Percentiles rank a stretch among this genome's conserved stretches.
phyloP scores from a whole-genome alignment of 2,113 vertebrate genomes.

The Nematolebias whitei region DNA sequence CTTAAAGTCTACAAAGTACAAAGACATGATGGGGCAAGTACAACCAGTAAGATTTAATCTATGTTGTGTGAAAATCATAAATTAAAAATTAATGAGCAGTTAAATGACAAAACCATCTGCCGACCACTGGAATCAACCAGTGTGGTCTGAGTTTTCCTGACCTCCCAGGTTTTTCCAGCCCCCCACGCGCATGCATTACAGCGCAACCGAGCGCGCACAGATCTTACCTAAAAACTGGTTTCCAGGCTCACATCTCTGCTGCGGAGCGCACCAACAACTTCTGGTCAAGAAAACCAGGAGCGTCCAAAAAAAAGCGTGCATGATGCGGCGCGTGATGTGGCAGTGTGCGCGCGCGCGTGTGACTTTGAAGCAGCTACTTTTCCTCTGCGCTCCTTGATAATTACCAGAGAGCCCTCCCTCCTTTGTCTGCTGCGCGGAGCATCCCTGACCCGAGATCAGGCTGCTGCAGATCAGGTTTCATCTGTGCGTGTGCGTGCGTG shows the following conservation, averaged over 20 bases:
- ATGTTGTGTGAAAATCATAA: too few relatives aligned
- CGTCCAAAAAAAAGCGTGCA: constrained; percentile 35
- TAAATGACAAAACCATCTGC: neutral
- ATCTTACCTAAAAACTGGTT: constrained; percentile 82
- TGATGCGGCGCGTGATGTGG: constrained; percentile 83
- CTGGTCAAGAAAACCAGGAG: constrained; percentile 45
- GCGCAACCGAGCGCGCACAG: neutral
- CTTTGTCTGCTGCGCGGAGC: constrained; percentile 66
- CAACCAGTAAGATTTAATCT: too few relatives aligned
- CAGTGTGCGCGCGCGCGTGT: constrained; percentile 49
- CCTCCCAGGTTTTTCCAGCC: neutral
- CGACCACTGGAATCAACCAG: neutral
- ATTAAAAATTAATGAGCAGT: neutral
- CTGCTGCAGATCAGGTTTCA: constrained; percentile 63
- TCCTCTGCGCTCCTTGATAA: constrained; percentile 22
- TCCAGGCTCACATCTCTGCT: constrained; percentile 69
- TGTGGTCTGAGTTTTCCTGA: neutral
- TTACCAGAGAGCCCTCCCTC: constrained; percentile 51
- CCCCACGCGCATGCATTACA: neutral
- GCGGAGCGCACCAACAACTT: constrained; percentile 64
- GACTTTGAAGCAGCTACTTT: constrained; percentile 13
- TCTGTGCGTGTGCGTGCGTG: constrained; percentile 15
- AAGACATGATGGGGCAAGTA: too few relatives aligned
- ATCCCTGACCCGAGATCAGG: constrained; percentile 47
- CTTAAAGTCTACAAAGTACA: too few relatives aligned